Base-by-base conservation (phyloP, 2,797 vertebrate genomes). In the Acanthurus tractus region DNA sequence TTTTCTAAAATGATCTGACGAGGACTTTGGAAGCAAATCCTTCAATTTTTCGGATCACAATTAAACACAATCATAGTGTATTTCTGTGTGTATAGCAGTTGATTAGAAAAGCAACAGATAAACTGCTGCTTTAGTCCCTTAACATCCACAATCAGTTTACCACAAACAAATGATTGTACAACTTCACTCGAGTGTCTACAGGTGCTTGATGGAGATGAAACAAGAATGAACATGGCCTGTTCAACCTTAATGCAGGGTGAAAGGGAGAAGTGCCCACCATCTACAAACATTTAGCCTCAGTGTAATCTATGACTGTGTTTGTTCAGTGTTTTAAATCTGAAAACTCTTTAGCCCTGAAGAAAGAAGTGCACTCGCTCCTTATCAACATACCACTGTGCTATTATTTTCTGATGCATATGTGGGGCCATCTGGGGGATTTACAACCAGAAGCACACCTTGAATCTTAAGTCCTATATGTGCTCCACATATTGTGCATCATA, bases 361-460 rank as follows among this genome's bases (percentile, higher is more conserved):
- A 7, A 45, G 18, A 81, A 55, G 49, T 66, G 38, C 34, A 25
- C 50, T 42, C 6, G 0, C 42, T 71, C 15, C 57, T 76, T 40
- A 71, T 36, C 46, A 73, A 42, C 15, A 25, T 42, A 42, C 25
- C 22, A 25, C 22, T 55, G 79, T 63, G 59, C 61, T 48, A 13
- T 38, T 59, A 18, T 63, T 72, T 52, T 77, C 66, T 8, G 25
- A 42, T 76, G 80, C 78, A 82, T 78, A 71, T 15, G 10, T 38
- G 50, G 65, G 36, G 70, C 84, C 75, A 81, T 46, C 79, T 77
- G 74, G 52, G 83, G 70, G 64, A 65, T 12, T 52, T 8, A 58
- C 29, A 14, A 58, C 74, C 57, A 75, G 73, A 75, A 38, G 58
- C 79, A 46, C 72, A 55, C 50, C 46, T 50, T 70, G 2, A 74